Evolutionary conservation across 2,888 invertebrate species (phyloP), one percentile per base, ranked within the genome.

Genomic region (Synanthedon myopaeformis): DNA sequence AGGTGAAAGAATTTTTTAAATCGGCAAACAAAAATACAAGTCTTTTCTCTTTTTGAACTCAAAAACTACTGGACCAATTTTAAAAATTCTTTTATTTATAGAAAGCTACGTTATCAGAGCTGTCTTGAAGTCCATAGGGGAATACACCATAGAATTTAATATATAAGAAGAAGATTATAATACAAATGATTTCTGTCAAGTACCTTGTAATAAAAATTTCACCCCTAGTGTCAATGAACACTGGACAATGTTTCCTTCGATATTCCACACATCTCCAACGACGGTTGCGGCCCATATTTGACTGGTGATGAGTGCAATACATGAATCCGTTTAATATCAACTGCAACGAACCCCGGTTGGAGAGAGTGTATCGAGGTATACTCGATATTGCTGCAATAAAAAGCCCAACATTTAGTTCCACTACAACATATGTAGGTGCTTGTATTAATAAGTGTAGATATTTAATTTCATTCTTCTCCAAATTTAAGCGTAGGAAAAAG

Each of bases 231-330:
- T 83, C 80, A 28, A 82, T 58, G 51, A 60, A 61, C 6, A 82
- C 84, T 2, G 61, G 67, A 57, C 85, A 85, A 4, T 57, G 66
- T 12, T 54, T 48, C 49, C 57, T 64, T 2, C 82, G 65, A 53
- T 85, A 84, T 52, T 82, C 75, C 2, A 76, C 61, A 55, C 85
- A 85, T 51, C 85, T 64, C 83, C 82, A 85, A 0, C 81, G 64
- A 0, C 67, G 64, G 54, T 70, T 76, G 2, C 57, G 62, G 2
- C 74, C 74, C 0, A 55, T 54, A 11, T 59, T 53, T 1, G 81
- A 65, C 11, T 61, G 56, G 56, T 80, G 75, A 57, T 82, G 83
- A 50, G 69, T 60, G 56, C 67, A 62, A 56, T 81, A 85, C 14
- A 85, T 61, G 52, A 57, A 84, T 0, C 76, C 67, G 57, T 79